These are phyloP conservation scores for Speoplatyrhinus poulsoni DNA, from an alignment of 2,113 vertebrate species.

Conservation along the genomic window DNA sequence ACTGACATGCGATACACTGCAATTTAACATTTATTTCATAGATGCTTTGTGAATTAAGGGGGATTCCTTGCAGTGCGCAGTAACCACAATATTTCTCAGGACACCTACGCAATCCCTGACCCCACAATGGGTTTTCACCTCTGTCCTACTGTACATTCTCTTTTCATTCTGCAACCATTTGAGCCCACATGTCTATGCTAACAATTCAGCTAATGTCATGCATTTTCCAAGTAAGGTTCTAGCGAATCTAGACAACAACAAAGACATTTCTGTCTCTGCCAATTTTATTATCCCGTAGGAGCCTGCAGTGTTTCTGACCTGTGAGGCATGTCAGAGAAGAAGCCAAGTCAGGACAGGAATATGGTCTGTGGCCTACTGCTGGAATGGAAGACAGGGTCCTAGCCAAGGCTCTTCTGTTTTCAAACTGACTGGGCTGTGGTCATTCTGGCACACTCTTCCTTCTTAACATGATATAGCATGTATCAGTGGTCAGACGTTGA, in stretches of 20 bases:
- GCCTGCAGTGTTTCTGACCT: slow-evolving; percentile 51
- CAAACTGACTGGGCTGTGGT: slow-evolving; percentile 42
- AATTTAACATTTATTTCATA: too few relatives aligned
- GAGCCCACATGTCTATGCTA: slow-evolving; percentile 55
- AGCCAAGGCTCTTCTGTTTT: slow-evolving; percentile 31
- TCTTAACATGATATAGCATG: slow-evolving; percentile 23
- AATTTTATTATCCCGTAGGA: slow-evolving; percentile 65
- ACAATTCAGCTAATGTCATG: slow-evolving; percentile 38
- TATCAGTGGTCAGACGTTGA: slow-evolving; percentile 38
- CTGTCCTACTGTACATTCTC: neutral
- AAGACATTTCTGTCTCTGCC: slow-evolving; percentile 52
- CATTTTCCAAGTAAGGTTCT: slow-evolving; percentile 45
- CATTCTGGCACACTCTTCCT: slow-evolving; percentile 40
- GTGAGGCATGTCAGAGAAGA: slow-evolving; percentile 50
- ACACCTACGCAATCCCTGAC: too few relatives aligned
- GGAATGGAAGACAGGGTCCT: slow-evolving; percentile 31
- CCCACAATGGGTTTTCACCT: too few relatives aligned
- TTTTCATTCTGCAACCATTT: slow-evolving; percentile 39
- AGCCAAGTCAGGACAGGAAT: slow-evolving; percentile 54
- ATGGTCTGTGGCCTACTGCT: slow-evolving; percentile 42
- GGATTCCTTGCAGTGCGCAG: too few relatives aligned
- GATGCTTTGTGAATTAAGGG: too few relatives aligned
- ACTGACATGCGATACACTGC: too few relatives aligned
- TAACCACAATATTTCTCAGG: too few relatives aligned
- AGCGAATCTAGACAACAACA: slow-evolving; percentile 29